Evolutionary conservation across 2,113 vertebrate species (phyloP), one percentile per base, ranked within the genome.

Genomic region (Zosterops hypoxanthus): DNA sequence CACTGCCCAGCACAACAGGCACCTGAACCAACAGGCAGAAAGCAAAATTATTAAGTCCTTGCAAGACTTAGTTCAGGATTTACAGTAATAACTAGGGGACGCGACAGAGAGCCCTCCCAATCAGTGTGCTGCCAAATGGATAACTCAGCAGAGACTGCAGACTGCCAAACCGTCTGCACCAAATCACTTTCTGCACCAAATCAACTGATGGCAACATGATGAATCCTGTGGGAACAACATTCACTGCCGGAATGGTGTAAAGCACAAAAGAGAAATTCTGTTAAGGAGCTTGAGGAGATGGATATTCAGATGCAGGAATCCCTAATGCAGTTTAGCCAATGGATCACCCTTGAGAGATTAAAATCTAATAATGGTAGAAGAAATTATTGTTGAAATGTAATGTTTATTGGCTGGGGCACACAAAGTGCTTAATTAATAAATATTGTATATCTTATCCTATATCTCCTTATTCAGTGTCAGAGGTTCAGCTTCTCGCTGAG

Each of bases 331-430:
- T 97, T 90, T 99, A 99, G 97, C 99, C 99, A 89, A 99, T 99
- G 99, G 99, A 99, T 97, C 99, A 99, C 95, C 99, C 99, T 98
- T 99, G 98, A 99, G 98, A 95, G 96, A 81, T 94, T 95, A 92
- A 94, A 96, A 95, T 86, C 96, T 96, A 95, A 92, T 96, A 93
- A 97, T 85, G 73, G 91, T 95, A 97, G 92, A 97, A 95, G 57
- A 98, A 97, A 97, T 98, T 97, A 96, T 97, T 97, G 97, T 97
- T 97, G 96, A 98, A 98, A 98, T 98, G 83, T 97, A 95, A 98
- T 96, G 95, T 98, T 97, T 98, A 96, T 97, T 98, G 97, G 96
- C 98, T 98, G 97, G 97, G 96, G 95, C 97, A 97, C 95, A 96
- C 97, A 97, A 97, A 94, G 96, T 94, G 93, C 97, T 97, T 98